Conservation (phyloP, 2,797 vertebrate genomes). For the Amphiprion clarkii region DNA sequence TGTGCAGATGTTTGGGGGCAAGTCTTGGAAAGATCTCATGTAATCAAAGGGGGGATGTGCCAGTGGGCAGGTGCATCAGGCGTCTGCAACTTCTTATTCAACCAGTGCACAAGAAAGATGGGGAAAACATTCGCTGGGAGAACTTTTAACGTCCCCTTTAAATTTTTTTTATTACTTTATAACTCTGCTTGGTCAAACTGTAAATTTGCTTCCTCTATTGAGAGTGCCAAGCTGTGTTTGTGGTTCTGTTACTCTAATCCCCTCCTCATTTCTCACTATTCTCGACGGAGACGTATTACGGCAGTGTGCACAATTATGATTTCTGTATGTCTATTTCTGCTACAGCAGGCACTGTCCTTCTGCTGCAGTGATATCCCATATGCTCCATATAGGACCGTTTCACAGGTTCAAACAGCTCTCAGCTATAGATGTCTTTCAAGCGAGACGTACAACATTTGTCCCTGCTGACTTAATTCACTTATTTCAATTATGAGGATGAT, state of each 20-base stretch:
- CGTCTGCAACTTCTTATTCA: conserved; percentile 32
- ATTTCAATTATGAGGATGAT: conserved; percentile 63
- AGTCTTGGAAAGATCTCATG: conserved; percentile 13
- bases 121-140: not conserved
- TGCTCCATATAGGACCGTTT: conserved; percentile 58
- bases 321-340: conserved; percentile 71
- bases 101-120: not conserved
- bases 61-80: conserved; percentile 34
- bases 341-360: conserved; percentile 58
- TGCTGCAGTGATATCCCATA: conserved; percentile 65
- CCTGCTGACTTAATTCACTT: conserved; percentile 65
- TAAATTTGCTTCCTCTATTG: not conserved
- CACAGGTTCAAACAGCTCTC: conserved; percentile 66
- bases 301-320: conserved; percentile 61
- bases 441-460: conserved; percentile 60
- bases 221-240: conserved; percentile 14
- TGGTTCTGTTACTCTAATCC: conserved; percentile 1
- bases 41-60: conserved; percentile 18
- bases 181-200: not conserved
- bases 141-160: conserved; percentile 14
- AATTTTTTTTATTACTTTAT: conserved; percentile 22
- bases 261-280: conserved; percentile 29
- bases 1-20: conserved; percentile 53
- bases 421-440: conserved; percentile 57
- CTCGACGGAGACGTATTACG: conserved; percentile 35